Evolutionary conservation across 1,140 invertebrate genomes (phyloP).

Genomic region (Nomia melanderi): DNA sequence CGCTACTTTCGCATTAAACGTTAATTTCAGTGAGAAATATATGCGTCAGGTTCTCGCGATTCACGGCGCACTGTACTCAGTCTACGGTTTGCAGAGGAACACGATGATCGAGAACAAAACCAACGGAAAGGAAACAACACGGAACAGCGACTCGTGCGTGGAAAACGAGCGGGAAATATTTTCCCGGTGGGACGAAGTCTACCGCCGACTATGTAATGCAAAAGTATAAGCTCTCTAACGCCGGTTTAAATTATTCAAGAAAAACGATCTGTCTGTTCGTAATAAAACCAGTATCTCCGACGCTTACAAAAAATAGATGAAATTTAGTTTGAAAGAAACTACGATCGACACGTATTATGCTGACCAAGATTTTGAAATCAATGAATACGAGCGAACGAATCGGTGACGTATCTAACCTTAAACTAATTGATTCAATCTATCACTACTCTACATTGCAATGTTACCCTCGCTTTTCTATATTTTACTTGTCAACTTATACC

Average conservation of each 20-base stretch:
- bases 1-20: slow-evolving; percentile 40
- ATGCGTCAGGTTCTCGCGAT: slow-evolving; percentile 20
- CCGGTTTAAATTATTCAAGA: slow-evolving; percentile 16
- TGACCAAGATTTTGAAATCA: too few relatives aligned
- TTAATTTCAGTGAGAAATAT: slow-evolving; percentile 35
- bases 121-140: too few relatives aligned
- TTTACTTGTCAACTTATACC: too few relatives aligned
- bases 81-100: neutral
- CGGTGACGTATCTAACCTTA: too few relatives aligned
- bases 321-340: too few relatives aligned
- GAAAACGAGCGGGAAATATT: neutral
- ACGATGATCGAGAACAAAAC: slow-evolving; percentile 6
- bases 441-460: too few relatives aligned
- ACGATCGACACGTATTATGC: too few relatives aligned
- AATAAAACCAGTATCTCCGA: neutral
- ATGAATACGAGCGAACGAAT: too few relatives aligned
- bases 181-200: neutral
- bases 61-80: neutral
- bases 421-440: too few relatives aligned
- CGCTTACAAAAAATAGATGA: too few relatives aligned
- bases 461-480: too few relatives aligned
- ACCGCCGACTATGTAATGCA: too few relatives aligned
- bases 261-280: neutral
- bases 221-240: neutral
- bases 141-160: neutral